Percentiles rank a stretch among this genome's conserved stretches.
Evolutionary conservation across 2,797 vertebrate genomes (phyloP).

Genomic region (Poeciliopsis turneri): DNA sequence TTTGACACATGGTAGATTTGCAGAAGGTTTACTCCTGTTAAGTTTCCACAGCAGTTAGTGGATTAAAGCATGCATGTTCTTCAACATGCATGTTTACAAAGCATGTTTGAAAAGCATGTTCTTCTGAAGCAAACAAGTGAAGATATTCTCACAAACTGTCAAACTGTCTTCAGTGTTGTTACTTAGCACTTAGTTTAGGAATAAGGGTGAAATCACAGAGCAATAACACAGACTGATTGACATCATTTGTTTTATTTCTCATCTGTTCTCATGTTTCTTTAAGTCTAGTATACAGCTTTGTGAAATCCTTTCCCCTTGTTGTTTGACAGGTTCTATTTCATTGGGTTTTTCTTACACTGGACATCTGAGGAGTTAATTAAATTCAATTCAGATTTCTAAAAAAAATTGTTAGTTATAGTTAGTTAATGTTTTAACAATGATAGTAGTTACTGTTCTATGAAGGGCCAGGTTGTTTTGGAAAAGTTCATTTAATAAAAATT

Average conservation of each 20-base stretch:
- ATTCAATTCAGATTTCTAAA: not conserved
- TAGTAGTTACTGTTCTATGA: not conserved
- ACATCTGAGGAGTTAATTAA: not conserved
- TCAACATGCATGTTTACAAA: too few relatives aligned
- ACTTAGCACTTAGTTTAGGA: not conserved
- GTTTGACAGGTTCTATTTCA: not conserved
- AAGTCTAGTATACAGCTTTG: not conserved
- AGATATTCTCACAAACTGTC: not conserved
- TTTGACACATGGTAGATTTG: constrained; percentile 10
- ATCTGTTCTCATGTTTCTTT: not conserved
- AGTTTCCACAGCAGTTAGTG: constrained; percentile 15
- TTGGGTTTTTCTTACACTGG: too few relatives aligned
- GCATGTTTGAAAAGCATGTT: not conserved
- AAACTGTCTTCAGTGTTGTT: not conserved
- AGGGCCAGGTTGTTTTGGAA: not conserved
- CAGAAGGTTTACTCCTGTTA: constrained; percentile 3
- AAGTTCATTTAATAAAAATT: not conserved
- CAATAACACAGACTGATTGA: not conserved
- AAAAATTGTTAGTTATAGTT: not conserved
- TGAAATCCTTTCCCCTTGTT: not conserved
- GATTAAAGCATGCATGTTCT: not conserved
- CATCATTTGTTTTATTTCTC: not conserved
- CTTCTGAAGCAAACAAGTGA: not conserved
- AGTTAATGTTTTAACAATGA: not conserved
- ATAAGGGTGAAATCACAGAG: not conserved